Evolutionary conservation across 2,797 vertebrate genomes (phyloP), one percentile per base, ranked within the genome.

Genomic region (Amphiprion clarkii): DNA sequence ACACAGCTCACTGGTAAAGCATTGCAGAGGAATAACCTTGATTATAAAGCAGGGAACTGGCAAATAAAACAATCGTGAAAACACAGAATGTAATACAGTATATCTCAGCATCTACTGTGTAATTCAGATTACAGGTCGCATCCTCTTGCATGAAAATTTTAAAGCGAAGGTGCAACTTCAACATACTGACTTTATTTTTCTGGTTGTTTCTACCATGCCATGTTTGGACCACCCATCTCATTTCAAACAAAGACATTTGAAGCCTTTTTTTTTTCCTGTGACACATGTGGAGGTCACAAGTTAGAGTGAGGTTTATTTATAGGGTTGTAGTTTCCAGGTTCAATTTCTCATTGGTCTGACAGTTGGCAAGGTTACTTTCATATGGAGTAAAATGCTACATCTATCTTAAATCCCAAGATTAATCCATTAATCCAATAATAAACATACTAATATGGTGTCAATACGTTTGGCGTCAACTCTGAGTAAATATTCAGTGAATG

Each of bases 1-100:
- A 48, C 29, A 11, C n/a, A 19, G 16, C 36, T 49, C 72, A 21
- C 40, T 70, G 74, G 17, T 23, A 67, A 52, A 63, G 25, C 65
- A 71, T 59, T 17, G 3, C 1, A 65, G 6, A 63, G 19, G 55
- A 65, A 53, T 23, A 49, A 4, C 39, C 3, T 12, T 51, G 3
- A n/a, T 23, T 36, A 27, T 59, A 27, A 57, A 72, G 53, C 59
- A 72, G 53, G 42, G 33, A 55, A 9, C 11, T 12, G n/a, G 21
- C 13, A 16, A 12, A 70, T 55, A 52, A 52, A 62, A 31, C 17
- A 70, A 36, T 13, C 17, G 10, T 21, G 29, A 49, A 63, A 61
- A 71, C 36, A 39, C 10, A 39, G 10, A 39, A 40, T n/a, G 2
- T 4, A 64, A 29, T 57, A 16, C 40, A 14, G 40, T 16, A 44